Percentiles rank a stretch among this genome's conserved stretches.
Evolutionary conservation across 2,888 invertebrate species (phyloP).

Genomic region (Ametastegia equiseti): DNA sequence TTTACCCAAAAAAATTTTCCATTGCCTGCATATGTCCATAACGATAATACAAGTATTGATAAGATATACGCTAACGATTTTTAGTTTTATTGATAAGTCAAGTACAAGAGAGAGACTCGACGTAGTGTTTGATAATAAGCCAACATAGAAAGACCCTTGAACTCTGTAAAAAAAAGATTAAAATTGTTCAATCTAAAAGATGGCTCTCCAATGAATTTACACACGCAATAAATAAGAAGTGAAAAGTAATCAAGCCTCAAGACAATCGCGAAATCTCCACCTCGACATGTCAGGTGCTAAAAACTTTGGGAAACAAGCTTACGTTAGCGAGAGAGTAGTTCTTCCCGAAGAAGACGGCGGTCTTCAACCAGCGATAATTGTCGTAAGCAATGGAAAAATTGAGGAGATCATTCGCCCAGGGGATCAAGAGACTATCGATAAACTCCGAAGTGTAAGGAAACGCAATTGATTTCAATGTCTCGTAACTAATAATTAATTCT

Average conservation of each 20-base stretch:
- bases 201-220: background rate
- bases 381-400: slow-evolving; percentile 80
- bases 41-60: background rate
- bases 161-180: background rate
- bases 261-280: background rate
- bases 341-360: slow-evolving; percentile 55
- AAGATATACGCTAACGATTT: background rate
- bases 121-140: background rate
- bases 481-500: too few species aligned
- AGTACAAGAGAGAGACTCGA: background rate
- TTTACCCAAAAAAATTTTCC: background rate
- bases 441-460: slow-evolving; percentile 53
- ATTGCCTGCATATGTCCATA: background rate
- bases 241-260: too few species aligned
- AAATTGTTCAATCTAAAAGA: background rate
- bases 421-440: slow-evolving; percentile 61
- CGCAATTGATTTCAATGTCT: background rate
- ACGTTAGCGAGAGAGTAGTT: slow-evolving; percentile 59
- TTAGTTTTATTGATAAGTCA: background rate
- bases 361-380: slow-evolving; percentile 75
- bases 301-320: slow-evolving; percentile 50
- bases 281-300: slow-evolving; percentile 10
- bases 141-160: background rate
- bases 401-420: slow-evolving; percentile 77
- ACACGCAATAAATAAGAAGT: slow-evolving; percentile 50